Conservation (phyloP, 2,797 vertebrate species). For the Smutsia gigantea region DNA sequence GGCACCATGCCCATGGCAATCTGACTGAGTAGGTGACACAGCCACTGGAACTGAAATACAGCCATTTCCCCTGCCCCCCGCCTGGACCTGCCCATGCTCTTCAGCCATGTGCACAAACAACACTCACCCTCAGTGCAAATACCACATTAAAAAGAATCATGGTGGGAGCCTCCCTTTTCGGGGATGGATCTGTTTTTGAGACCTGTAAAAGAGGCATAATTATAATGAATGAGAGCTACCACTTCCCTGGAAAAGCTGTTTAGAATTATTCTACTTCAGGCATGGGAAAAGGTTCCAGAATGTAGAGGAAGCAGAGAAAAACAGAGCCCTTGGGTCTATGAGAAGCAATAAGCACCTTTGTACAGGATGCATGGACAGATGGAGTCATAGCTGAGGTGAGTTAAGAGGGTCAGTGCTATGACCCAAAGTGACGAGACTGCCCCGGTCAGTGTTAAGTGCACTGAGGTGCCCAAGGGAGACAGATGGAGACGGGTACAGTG, state of each 20-base stretch:
- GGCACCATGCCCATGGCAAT: neutral
- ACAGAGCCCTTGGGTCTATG: neutral
- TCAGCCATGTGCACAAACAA: neutral
- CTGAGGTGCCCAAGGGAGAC: neutral
- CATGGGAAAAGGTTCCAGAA: neutral
- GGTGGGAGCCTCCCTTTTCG: slow-evolving; percentile 98
- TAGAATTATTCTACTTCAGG: neutral
- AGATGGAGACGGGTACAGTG: neutral
- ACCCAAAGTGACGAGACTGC: neutral
- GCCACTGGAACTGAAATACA: neutral
- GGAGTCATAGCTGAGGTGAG: fast-evolving
- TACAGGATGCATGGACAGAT: neutral
- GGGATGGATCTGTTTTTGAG: slow-evolving; percentile 97
- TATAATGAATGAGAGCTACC: slow-evolving; percentile 5
- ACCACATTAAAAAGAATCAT: slow-evolving; percentile 99
- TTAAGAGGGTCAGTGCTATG: neutral
- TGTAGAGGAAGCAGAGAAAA: neutral
- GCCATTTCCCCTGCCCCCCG: neutral
- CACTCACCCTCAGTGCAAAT: slow-evolving; percentile 96
- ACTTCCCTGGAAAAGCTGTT: neutral
- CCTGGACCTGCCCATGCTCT: neutral
- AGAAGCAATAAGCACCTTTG: neutral
- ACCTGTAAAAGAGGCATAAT: slow-evolving; percentile 87
- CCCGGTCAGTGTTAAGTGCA: neutral
- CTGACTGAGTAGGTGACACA: neutral